phyloP scores from a whole-genome alignment of 2,797 vertebrate genomes.

The Schizopygopsis malacanthus region DNA sequence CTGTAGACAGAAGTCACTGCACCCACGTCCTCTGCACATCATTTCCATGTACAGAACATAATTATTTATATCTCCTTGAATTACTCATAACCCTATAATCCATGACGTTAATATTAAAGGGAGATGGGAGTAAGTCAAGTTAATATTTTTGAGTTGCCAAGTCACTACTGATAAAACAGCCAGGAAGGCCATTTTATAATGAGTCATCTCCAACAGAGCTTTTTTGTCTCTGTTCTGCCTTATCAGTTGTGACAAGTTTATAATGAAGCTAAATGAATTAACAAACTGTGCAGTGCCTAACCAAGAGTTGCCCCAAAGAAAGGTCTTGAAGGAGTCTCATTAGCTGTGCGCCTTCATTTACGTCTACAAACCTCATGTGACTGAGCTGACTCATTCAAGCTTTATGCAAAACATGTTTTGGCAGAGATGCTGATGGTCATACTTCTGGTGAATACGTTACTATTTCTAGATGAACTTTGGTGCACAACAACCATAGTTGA shows the following conservation, averaged over 20 bases:
- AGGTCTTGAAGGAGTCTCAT: not conserved
- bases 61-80: not conserved
- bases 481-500: not conserved
- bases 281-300: not conserved
- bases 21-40: not conserved
- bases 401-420: constrained; percentile 12
- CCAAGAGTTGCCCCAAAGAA: not conserved
- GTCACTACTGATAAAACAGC: not conserved
- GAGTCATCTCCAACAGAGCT: constrained; percentile 10
- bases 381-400: constrained; percentile 9
- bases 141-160: not conserved
- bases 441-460: constrained; percentile 2
- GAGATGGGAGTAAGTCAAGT: constrained; percentile 5
- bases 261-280: constrained; percentile 13
- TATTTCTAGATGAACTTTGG: not conserved
- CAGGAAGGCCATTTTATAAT: constrained; percentile 1
- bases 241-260: not conserved
- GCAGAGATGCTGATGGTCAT: not conserved
- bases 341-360: not conserved
- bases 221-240: not conserved
- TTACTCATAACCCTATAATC: not conserved
- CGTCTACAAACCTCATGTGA: not conserved
- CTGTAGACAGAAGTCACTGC: not conserved
- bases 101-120: not conserved
- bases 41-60: not conserved